Evolutionary conservation across 2,888 invertebrate genomes (phyloP).

Genomic region (Agrotis puta): DNA sequence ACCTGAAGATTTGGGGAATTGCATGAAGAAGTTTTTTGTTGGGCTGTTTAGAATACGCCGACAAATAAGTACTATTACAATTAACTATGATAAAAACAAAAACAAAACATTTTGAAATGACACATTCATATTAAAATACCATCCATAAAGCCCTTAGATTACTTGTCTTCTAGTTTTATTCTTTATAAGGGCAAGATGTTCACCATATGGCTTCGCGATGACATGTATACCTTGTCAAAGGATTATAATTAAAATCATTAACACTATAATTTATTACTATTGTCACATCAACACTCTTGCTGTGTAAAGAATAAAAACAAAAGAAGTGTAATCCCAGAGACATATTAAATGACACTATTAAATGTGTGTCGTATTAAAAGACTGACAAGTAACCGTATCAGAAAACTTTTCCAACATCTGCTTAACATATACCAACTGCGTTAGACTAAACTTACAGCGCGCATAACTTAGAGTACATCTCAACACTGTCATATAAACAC

Average conservation of each 20-base stretch:
- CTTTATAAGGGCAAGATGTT: conserved; percentile 31
- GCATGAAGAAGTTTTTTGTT: background rate
- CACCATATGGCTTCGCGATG: conserved; percentile 32
- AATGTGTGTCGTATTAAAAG: conserved; percentile 42
- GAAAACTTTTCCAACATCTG: conserved; percentile 59
- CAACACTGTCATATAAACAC: conserved; percentile 56
- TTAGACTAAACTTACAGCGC: conserved; percentile 46
- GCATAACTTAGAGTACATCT: conserved; percentile 41
- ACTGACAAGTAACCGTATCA: conserved; percentile 55
- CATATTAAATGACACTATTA: conserved; percentile 54
- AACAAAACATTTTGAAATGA: no score
- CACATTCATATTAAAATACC: no score
- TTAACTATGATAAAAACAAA: no score
- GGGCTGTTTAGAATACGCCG: no score
- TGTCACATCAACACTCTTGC: conserved; percentile 41
- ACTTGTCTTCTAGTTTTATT: background rate
- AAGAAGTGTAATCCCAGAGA: conserved; percentile 16
- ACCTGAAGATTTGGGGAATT: conserved; percentile 6
- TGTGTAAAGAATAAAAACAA: conserved; percentile 39
- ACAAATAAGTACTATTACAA: no score
- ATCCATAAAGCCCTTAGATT: background rate
- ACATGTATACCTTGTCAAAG: conserved; percentile 4
- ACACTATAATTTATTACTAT: conserved; percentile 40
- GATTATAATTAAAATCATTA: conserved; percentile 41
- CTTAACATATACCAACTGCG: conserved; percentile 55